These are phyloP conservation scores for Cyphomyrus discorhynchus DNA, from an alignment of 2,113 vertebrate species.

Conservation along the genomic window DNA sequence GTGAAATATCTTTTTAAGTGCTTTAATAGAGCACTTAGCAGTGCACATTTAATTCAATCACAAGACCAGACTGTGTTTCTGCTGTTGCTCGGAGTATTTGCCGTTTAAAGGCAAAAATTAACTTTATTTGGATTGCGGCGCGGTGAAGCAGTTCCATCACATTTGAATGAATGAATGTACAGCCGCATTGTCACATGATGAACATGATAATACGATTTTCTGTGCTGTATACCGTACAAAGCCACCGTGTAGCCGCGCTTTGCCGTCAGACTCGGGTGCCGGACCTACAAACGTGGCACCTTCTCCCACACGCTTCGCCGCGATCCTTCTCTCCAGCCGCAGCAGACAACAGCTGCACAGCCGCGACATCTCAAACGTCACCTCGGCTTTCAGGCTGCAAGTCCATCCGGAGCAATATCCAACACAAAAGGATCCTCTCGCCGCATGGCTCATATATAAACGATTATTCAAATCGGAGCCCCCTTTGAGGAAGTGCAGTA, in stretches of 20 bases:
- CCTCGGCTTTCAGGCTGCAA: background rate
- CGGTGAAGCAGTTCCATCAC: background rate
- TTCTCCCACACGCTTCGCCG: background rate
- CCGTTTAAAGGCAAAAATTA: background rate
- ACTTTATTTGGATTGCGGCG: background rate
- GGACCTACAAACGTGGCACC: background rate
- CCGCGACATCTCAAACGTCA: background rate
- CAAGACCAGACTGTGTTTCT: background rate
- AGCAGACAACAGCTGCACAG: background rate
- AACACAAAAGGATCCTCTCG: background rate
- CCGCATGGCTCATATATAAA: background rate
- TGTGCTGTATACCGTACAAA: background rate
- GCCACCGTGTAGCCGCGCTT: background rate
- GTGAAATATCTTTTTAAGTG: background rate
- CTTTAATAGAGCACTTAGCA: background rate
- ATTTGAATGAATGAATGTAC: background rate
- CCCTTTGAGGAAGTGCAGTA: background rate
- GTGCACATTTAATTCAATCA: background rate
- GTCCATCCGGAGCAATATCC: background rate
- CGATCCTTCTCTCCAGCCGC: background rate
- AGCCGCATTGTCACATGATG: background rate
- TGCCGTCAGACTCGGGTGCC: background rate
- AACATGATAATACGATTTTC: background rate
- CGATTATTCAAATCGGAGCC: background rate
- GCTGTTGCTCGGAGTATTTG: background rate